Percentiles rank a stretch among this genome's conserved stretches.
Conservation (phyloP, 2,797 vertebrate species). For the Knipowitschia caucasica region DNA sequence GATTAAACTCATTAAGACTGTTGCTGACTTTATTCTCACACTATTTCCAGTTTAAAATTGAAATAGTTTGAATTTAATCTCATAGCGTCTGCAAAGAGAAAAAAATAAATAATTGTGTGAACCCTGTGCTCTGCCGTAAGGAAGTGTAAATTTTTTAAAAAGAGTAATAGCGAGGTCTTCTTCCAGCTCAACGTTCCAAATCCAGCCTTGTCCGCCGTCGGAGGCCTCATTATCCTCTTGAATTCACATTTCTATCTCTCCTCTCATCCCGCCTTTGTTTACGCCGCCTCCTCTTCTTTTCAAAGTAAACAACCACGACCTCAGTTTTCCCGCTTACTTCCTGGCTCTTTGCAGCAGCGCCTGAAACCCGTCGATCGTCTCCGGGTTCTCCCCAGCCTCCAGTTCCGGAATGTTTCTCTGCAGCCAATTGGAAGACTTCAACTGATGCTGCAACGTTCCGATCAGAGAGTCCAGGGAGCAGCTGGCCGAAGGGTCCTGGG, state of each 20-base stretch:
- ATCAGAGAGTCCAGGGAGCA: slow-evolving; percentile 79
- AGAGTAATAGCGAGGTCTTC: slow-evolving; percentile 13
- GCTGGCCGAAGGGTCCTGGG: slow-evolving; percentile 40
- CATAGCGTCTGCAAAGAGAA: no score
- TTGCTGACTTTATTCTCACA: no score
- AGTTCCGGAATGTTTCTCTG: slow-evolving; percentile 80
- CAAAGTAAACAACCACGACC: slow-evolving; percentile 16
- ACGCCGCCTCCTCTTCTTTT: slow-evolving; percentile 14
- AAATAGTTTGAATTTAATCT: no score
- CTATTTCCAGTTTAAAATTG: no score
- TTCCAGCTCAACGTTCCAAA: background rate
- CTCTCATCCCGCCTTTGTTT: slow-evolving; percentile 7
- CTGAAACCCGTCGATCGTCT: slow-evolving; percentile 76
- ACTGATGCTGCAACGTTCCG: slow-evolving; percentile 83
- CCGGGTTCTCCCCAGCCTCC: slow-evolving; percentile 77
- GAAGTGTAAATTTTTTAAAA: slow-evolving; percentile 13
- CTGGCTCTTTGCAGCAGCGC: slow-evolving; percentile 74
- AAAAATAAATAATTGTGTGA: no score
- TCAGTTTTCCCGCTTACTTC: slow-evolving; percentile 50
- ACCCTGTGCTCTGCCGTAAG: no score
- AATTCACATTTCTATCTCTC: slow-evolving; percentile 1
- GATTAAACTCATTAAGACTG: no score
- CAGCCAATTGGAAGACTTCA: slow-evolving; percentile 84
- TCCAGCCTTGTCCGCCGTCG: background rate
- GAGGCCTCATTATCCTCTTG: background rate